Percentiles rank a stretch among this genome's conserved stretches.
Evolutionary conservation across 2,797 vertebrate species (phyloP).

Genomic region (Cynodonichthys magdalenae): DNA sequence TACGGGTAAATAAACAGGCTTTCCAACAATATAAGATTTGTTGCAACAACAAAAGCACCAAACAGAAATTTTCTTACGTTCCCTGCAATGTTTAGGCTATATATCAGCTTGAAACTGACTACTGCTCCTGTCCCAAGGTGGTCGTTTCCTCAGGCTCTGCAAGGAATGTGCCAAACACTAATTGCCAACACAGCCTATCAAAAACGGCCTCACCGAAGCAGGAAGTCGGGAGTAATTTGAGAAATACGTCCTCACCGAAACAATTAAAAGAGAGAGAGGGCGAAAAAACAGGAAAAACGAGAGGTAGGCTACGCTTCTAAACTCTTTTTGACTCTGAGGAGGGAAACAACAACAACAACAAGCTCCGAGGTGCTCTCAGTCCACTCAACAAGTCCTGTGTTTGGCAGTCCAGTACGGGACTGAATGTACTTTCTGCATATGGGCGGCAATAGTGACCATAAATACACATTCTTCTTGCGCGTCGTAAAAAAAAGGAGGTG

Average conservation of each 20-base stretch:
- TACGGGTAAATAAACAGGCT: too few species aligned
- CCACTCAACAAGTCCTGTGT: slow-evolving; percentile 39
- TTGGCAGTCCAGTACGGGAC: slow-evolving; percentile 65
- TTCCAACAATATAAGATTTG: too few species aligned
- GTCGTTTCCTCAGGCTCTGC: slow-evolving; percentile 39
- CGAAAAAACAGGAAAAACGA: slow-evolving; percentile 34
- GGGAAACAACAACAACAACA: slow-evolving; percentile 25
- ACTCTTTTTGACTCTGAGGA: neutral
- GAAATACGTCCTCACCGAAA: slow-evolving; percentile 52
- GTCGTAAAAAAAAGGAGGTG: slow-evolving; percentile 20
- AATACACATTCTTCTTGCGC: slow-evolving; percentile 60
- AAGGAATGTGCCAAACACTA: slow-evolving; percentile 69
- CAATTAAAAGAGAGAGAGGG: slow-evolving; percentile 36
- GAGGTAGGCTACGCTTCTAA: slow-evolving; percentile 43
- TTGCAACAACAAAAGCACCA: too few species aligned
- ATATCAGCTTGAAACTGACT: slow-evolving; percentile 1
- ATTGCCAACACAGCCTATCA: slow-evolving; percentile 73
- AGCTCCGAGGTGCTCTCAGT: slow-evolving; percentile 35
- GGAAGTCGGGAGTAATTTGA: slow-evolving; percentile 66
- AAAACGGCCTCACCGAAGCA: slow-evolving; percentile 55
- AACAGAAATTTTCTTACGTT: too few species aligned
- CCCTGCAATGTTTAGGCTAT: neutral
- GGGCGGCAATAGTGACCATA: slow-evolving; percentile 64
- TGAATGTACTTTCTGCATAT: slow-evolving; percentile 79
- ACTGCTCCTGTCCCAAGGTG: slow-evolving; percentile 34